Base-by-base conservation (phyloP, 2,797 vertebrate genomes). In the Gymnocypris eckloni region DNA sequence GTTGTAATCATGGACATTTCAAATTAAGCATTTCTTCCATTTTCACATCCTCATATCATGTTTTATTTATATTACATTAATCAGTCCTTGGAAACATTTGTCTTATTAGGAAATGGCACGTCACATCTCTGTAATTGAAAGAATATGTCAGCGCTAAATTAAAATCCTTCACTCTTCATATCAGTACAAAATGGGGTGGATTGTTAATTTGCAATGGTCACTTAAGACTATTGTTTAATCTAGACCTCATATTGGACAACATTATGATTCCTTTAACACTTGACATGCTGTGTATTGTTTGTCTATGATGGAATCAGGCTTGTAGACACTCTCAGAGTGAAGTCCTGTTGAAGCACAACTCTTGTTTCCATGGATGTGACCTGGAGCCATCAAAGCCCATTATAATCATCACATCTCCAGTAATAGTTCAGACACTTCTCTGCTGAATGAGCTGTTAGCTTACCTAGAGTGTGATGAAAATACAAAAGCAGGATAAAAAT, bases 291-390 rank as follows among this genome's bases (percentile, higher is more conserved):
- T 59, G 37, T 41, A 12, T 56, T 5, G 15, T 33, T 39, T 8
- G 22, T 59, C 37, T 59, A n/a, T 41, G 13, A 78, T 25, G 7
- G 10, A 54, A 79, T 6, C 56, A 18, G 22, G 39, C n/a, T 45
- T 64, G 28, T 69, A 71, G 22, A 82, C 13, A 20, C 33, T 28
- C 64, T 69, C 22, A 4, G 13, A 56, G 48, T 41, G 22, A n/a
- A 56, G 33, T 4, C 12, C 52, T 41, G 6, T 78, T 78, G 37
- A 78, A 79, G 78, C 9, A 48, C 11, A 48, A 25, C 15, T 66
- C 41, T 64, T 61, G 77, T 79, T 79, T 43, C 56, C 39, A 79
- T 79, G 77, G 77, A 64, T 61, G 56, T 79, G 41, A 79, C n/a
- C 59, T 66, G 16, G 7, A 61, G 39, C 75, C 33, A 77, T 75